These are phyloP conservation scores for Scyliorhinus canicula DNA, from an alignment of 2,797 vertebrate genomes.

Conservation along the genomic window DNA sequence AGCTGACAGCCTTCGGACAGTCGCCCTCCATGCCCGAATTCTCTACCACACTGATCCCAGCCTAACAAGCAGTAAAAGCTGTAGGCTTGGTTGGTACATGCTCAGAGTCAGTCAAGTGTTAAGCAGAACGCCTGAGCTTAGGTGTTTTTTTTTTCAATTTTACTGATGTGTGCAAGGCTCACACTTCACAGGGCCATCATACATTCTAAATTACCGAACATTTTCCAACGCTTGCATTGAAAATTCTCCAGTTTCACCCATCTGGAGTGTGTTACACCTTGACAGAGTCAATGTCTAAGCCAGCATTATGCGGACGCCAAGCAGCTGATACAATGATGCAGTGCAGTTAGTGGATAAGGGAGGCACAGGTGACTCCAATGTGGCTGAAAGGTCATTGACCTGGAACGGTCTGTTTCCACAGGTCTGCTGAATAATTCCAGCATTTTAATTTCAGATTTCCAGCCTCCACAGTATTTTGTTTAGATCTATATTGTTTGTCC, in stretches of 20 bases:
- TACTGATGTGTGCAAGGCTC: not conserved
- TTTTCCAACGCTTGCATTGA: not conserved
- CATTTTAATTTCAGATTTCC: not conserved
- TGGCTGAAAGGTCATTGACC: not conserved
- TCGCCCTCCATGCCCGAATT: too few species aligned
- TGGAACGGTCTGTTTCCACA: not conserved
- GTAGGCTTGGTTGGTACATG: too few species aligned
- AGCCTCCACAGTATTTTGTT: not conserved
- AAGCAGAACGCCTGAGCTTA: not conserved
- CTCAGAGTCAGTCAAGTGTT: not conserved
- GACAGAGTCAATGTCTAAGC: not conserved
- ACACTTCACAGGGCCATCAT: not conserved
- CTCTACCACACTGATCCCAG: too few species aligned
- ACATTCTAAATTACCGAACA: not conserved
- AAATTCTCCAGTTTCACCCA: not conserved
- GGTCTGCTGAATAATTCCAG: not conserved
- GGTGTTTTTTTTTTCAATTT: not conserved
- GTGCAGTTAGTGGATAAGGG: not conserved
- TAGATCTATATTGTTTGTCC: not conserved
- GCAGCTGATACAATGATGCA: not conserved
- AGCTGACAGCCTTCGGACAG: too few species aligned
- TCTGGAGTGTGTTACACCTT: not conserved
- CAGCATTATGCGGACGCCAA: not conserved
- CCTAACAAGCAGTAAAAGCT: not conserved
- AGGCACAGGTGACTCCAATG: not conserved